phyloP scores from a whole-genome alignment of 2,113 vertebrate genomes.

The Tachycineta bicolor region DNA sequence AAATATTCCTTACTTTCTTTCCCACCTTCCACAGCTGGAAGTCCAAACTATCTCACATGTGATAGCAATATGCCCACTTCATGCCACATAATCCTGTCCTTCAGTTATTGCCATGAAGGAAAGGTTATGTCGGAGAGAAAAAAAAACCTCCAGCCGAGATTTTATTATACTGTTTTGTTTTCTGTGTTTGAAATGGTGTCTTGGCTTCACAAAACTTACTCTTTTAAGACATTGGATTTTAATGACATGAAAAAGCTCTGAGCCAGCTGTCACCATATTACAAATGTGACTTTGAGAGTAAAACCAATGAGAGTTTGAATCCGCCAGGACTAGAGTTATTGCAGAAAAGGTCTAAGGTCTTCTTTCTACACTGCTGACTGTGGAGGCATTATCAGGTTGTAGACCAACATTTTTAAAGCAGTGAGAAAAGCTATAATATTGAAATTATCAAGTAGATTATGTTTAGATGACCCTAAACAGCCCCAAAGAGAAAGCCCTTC shows the following conservation, averaged over 20 bases:
- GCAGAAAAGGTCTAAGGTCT: slow-evolving; percentile 52
- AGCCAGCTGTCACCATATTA: slow-evolving; percentile 56
- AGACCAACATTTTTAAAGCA: not conserved
- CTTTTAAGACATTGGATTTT: slow-evolving; percentile 55
- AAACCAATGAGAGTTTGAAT: slow-evolving; percentile 55
- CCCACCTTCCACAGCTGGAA: not conserved
- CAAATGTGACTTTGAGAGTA: slow-evolving; percentile 54
- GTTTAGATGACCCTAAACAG: not conserved
- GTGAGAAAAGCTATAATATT: not conserved
- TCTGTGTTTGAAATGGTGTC: not conserved
- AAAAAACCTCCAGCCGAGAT: not conserved
- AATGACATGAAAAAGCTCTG: slow-evolving; percentile 46
- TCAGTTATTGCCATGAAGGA: not conserved
- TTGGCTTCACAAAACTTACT: not conserved
- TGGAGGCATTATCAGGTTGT: not conserved
- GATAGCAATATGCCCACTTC: not conserved
- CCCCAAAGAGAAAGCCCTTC: not conserved
- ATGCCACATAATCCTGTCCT: not conserved
- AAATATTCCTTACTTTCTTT: not conserved
- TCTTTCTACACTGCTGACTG: not conserved
- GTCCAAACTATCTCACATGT: not conserved
- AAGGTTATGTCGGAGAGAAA: not conserved
- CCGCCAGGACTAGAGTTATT: slow-evolving; percentile 39
- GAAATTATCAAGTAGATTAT: not conserved
- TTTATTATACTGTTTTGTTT: not conserved